Evolutionary conservation across 2,888 invertebrate species (phyloP), one percentile per base, ranked within the genome.

Genomic region (Plusia festucae): DNA sequence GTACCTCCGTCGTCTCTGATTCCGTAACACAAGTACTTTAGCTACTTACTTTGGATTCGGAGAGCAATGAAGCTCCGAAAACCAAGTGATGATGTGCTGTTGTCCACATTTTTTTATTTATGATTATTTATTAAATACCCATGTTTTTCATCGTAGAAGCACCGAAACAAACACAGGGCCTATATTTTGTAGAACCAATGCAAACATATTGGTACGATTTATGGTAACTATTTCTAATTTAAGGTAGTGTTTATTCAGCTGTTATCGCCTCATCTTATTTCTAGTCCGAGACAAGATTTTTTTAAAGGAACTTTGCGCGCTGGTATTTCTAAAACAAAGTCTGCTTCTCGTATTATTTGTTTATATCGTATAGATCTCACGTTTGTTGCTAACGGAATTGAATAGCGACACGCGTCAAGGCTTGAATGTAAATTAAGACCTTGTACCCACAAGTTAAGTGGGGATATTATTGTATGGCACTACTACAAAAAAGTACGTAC

Each of bases 371-470:
- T 16, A 60, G 15, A 16, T 49, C 22, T 16, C 22, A 53, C 27
- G 56, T 57, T 20, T 18, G 57, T 54, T 40, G 46, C 15, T 34
- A 61, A 22, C 49, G 27, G 9, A 60, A 58, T 59, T 71, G 22
- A 60, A 66, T 56, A n/a, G 49, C 46, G 9, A 49, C 76, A 55
- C 13, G 16, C 15, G 22, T 49, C 60, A 58, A 76, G 49, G 53
- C 4, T 9, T 66, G 76, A 59, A 73, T 73, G 22, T 59, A 66
- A 73, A 73, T 73, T 30, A n/a, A 53, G 52, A 27, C 73, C 66
- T 71, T 76, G 76, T 52, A 40, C 16, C 0, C 20, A 55, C 15
- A 16, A 56, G 49, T 22, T 27, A 15, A 53, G 53, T 59, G 52
- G 24, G 24, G 20, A 9, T 30, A 40, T 24, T 24, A 24, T 8